Conservation (phyloP, 2,797 vertebrate genomes). For the Sebastes kiyomatsui region DNA sequence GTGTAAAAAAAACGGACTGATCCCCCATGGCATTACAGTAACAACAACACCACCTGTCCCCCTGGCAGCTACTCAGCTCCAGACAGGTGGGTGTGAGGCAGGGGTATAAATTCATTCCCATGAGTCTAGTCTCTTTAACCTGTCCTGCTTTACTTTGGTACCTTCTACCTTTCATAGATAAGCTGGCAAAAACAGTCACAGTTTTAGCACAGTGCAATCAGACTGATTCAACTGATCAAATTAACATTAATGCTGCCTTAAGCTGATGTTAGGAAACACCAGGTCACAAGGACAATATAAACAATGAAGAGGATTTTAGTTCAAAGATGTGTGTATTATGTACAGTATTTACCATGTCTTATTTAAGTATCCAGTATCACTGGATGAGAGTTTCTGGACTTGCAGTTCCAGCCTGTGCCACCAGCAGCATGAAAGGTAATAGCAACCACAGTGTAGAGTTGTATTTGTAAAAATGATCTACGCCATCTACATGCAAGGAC, state of each 20-base stretch:
- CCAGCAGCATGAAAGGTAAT: neutral
- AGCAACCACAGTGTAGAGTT: neutral
- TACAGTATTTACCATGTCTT: neutral
- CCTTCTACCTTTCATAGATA: neutral
- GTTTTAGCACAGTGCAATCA: neutral
- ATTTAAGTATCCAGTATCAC: neutral
- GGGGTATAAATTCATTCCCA: neutral
- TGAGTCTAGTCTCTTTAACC: neutral
- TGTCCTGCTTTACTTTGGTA: neutral
- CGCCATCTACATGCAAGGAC: neutral
- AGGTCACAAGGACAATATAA: neutral
- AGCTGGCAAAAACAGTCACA: neutral
- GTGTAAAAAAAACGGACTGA: neutral
- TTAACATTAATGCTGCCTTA: neutral
- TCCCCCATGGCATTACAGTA: slow-evolving; percentile 1
- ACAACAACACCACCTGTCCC: slow-evolving; percentile 46
- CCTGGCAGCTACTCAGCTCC: slow-evolving; percentile 34
- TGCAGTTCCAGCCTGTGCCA: neutral
- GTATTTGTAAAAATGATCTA: neutral
- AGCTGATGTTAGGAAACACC: neutral
- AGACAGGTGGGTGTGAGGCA: slow-evolving; percentile 31
- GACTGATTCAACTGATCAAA: neutral
- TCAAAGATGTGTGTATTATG: neutral
- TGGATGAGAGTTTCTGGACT: neutral
- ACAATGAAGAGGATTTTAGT: neutral